Percentiles rank a stretch among this genome's conserved stretches.
Conservation (phyloP, 2,888 invertebrate genomes). For the Acanthacorydalis orientalis region DNA sequence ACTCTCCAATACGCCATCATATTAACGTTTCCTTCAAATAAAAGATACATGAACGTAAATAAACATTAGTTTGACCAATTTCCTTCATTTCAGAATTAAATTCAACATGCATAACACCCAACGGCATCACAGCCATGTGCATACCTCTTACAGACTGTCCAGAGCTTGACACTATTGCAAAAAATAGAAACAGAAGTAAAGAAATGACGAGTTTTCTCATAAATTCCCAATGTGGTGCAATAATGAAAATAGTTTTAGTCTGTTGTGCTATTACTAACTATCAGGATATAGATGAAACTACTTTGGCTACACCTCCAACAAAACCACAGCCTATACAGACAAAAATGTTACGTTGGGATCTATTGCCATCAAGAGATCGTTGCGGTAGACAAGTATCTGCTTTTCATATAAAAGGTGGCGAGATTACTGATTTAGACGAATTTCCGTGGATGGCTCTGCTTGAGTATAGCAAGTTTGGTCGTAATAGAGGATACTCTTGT, state of each 20-base stretch:
- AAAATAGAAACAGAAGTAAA: constrained; percentile 19
- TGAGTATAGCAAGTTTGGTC: constrained; percentile 24
- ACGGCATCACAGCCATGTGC: constrained; percentile 30
- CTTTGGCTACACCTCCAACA: background rate
- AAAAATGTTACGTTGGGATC: constrained; percentile 1
- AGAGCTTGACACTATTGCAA: constrained; percentile 29
- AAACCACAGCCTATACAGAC: background rate
- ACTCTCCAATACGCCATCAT: too few relatives aligned
- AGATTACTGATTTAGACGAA: constrained; percentile 28
- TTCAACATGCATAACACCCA: constrained; percentile 27
- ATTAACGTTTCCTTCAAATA: too few relatives aligned
- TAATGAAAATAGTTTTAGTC: constrained; percentile 28
- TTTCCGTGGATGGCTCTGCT: constrained; percentile 37
- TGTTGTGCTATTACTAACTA: constrained; percentile 27
- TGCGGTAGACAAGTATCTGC: constrained; percentile 19
- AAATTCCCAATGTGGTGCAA: constrained; percentile 36
- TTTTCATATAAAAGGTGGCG: constrained; percentile 22
- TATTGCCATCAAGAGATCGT: constrained; percentile 14
- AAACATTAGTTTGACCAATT: background rate
- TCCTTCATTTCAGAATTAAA: background rate
- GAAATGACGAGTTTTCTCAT: constrained; percentile 25
- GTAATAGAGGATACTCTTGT: constrained; percentile 21
- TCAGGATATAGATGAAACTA: background rate
- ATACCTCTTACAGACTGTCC: too few relatives aligned
- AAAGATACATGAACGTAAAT: too few relatives aligned